Conservation (phyloP, 2,888 invertebrate species). For the Sturmia bella region DNA sequence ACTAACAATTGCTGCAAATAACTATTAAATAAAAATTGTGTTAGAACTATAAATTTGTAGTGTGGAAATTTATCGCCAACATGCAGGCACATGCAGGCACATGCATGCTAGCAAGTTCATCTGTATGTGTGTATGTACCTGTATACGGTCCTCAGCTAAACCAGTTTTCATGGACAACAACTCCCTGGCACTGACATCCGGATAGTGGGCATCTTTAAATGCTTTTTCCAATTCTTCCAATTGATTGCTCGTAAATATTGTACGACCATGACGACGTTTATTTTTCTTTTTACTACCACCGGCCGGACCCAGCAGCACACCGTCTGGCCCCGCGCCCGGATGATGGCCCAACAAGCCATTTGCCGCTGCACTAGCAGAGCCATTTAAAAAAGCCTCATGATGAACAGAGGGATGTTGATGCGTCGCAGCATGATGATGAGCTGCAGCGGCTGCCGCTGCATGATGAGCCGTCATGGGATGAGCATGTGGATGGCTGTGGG, state of each 20-base stretch:
- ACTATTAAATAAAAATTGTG: conserved; percentile 8
- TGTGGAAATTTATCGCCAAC: conserved; percentile 19
- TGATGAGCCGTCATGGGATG: conserved; percentile 68
- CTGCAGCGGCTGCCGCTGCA: conserved; percentile 69
- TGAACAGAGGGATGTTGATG: conserved; percentile 67
- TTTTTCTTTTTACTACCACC: conserved; percentile 91
- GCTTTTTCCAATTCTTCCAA: conserved; percentile 99
- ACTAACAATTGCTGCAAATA: conserved; percentile 25
- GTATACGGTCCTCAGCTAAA: conserved; percentile 95
- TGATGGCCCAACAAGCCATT: conserved; percentile 70
- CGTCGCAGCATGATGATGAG: conserved; percentile 74
- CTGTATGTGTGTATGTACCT: conserved; percentile 85
- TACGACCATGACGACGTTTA: conserved; percentile 96
- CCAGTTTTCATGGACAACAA: conserved; percentile 96
- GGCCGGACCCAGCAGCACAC: conserved; percentile 73
- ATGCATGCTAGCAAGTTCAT: too few species aligned
- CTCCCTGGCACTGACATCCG: conserved; percentile 98
- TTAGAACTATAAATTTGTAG: neutral
- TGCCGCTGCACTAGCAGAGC: conserved; percentile 69
- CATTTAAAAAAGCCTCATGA: conserved; percentile 71
- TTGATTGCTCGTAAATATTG: conserved; percentile 99
- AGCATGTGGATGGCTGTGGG: conserved; percentile 75
- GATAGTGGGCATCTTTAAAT: conserved; percentile 99
- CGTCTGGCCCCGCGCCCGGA: conserved; percentile 71
- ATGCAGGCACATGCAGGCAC: too few species aligned